Evolutionary conservation across 2,888 invertebrate genomes (phyloP), one percentile per base, ranked within the genome.

Genomic region (Prosopocoilus inquinatus): DNA sequence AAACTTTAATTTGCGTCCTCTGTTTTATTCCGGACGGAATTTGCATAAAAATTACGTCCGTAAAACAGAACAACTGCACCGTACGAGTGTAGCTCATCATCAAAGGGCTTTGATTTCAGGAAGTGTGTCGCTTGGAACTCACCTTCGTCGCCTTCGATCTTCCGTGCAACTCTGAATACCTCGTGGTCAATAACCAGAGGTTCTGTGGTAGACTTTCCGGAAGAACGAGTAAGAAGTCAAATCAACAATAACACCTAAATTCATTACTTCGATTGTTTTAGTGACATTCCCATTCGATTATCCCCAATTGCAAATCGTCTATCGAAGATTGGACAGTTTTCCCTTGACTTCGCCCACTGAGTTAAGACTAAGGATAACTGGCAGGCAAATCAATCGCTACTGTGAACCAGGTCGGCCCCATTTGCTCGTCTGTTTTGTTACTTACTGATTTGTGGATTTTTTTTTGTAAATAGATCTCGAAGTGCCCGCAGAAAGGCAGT

Each of bases 141-240:
- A 60, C 64, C 51, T 73, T 77, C 53, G 64, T 69, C 53, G 61
- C 64, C 32, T 74, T 75, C 55, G 61, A 72, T 60, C 61, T 76
- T 3, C 58, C 59, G 12, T 78, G 78, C 59, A 62, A 64, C n/a
- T 47, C 53, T 5, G 76, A 75, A 55, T 65, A 69, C 36, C 53
- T 78, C 32, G 47, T 67, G 35, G 68, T 76, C 35, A 68, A 72
- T 53, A 69, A 68, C 9, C 62, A 54, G 51, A 60, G 57, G 51
- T 74, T 69, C 55, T 78, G 78, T 62, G 76, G 76, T 33, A 59
- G 65, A 13, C 49, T 73, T 15, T 62, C 66, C 32, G 73, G 73
- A 50, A 53, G 68, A 62, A 62, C 57, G 12, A 56, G 76, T 76
- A 69, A 68, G 70, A 64, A n/a, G n/a, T n/a, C 55, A 48, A 47